Base-by-base conservation (phyloP, 2,797 vertebrate genomes). In the Rhyacichthys aspro region DNA sequence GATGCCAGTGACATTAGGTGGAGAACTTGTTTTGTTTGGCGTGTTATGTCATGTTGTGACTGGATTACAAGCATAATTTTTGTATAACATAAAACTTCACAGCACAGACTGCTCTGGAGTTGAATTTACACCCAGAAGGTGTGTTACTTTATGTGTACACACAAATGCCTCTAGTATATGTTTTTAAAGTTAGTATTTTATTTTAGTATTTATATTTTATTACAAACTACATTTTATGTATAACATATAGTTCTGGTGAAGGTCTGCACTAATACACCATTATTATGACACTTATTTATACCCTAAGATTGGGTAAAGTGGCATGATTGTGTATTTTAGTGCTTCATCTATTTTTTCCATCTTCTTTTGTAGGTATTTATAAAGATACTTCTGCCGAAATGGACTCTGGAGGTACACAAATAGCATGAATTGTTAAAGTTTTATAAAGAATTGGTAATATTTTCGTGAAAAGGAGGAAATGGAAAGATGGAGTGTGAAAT, bases 401-500 rank as follows among this genome's bases (percentile, higher is more conserved):
- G 92, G 89, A 63, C 70, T 71, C 32, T 82, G 84, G 38, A 78
- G 92, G 92, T 93, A 77, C 63, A 84, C 33, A 2, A 68, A 70
- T 38, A 32, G 3, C 10, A 6, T 7, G 57, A 36, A 15, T 8
- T n/a, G 2, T 33, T 17, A 34, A 28, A 28, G 23, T 28, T 28
- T 3, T 28, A 2, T 5, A 28, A 28, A n/a, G n/a, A n/a, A n/a
- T n/a, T n/a, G 23, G 23, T 3, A 28, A 28, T 5, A 28, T 28
- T 28, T 28, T 28, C 23, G 7, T 28, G 23, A 28, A 28, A 28
- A 5, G n/a, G n/a, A n/a, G n/a, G n/a, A n/a, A n/a, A n/a, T n/a
- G n/a, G n/a, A n/a, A 5, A 28, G 23, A 28, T 28, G 23, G 4
- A 28, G 23, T 5, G 23, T 28, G 23, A 28, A 28, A 28, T 28